Evolutionary conservation across 2,113 vertebrate species (phyloP), one percentile per base, ranked within the genome.

Genomic region (Rafetus swinhoei): DNA sequence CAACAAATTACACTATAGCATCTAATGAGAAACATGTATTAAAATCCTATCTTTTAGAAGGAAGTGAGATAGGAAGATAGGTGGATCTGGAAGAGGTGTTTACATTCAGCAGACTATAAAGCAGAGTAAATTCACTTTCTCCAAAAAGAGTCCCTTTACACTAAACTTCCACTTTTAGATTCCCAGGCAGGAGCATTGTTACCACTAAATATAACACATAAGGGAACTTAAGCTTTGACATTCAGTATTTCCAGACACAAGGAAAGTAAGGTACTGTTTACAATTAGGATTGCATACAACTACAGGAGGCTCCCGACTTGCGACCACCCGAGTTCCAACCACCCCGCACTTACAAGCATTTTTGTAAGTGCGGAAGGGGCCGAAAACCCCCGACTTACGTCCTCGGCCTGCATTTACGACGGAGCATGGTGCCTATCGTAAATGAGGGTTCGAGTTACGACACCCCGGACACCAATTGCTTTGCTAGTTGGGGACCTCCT

Each of bases 1-100:
- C 90, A 94, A 97, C 83, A 21, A 83, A 93, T 86, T 92, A 82
- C 69, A 60, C 91, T 84, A 91, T 88, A 92, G 88, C 55, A 87
- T 96, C 59, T 62, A 62, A 94, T 96, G 90, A 95, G 92, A 93
- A 90, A 93, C 39, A 76, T 74, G 93, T 35, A 32, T 90, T 93
- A 89, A 96, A 94, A 93, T 82, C 85, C 82, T 81, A 84, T 87
- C 88, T 87, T 94, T 87, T 80, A 74, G 81, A 92, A 5, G 19
- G 81, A 13, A 1, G 82, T 2, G 53, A 87, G 50, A 18, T 72
- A 59, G 74, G 82, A 91, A 84, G 16, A 16, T n/a, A 72, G 35
- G 62, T 53, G 35, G 92, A 90, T 15, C 9, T 53, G 22, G 19
- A 22, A 15, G 72, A 72, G 27, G 11, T 84, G 87, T 57, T 18